phyloP scores from a whole-genome alignment of 2,113 vertebrate species.

The Amazona vittata region DNA sequence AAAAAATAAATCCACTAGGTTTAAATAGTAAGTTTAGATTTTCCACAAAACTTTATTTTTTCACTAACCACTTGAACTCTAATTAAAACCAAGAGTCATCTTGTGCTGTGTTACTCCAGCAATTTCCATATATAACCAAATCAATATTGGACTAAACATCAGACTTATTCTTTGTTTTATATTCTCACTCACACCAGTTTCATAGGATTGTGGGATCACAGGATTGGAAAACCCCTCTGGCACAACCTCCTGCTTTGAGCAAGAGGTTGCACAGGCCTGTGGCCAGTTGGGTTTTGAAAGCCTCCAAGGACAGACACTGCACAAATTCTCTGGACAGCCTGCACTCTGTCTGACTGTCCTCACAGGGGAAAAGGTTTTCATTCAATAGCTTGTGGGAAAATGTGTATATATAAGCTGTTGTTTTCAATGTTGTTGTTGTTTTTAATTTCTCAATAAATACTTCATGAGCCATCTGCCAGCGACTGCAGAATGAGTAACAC shows the following conservation, averaged over 20 bases:
- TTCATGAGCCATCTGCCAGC: conserved; percentile 22
- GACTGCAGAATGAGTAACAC: background rate
- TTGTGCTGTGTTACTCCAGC: background rate
- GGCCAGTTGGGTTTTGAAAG: accelerated
- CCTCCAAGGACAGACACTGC: background rate
- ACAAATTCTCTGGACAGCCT: background rate
- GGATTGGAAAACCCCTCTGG: background rate
- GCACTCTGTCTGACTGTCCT: background rate
- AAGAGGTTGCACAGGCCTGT: background rate
- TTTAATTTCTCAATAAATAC: conserved; percentile 42
- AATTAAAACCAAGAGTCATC: background rate
- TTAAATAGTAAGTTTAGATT: background rate
- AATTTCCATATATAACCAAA: background rate
- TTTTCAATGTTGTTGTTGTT: background rate
- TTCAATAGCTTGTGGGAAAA: background rate
- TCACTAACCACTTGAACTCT: accelerated
- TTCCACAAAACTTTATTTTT: background rate
- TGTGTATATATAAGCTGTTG: background rate
- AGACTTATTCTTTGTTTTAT: background rate
- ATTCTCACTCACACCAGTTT: background rate
- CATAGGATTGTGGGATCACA: background rate
- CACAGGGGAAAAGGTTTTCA: background rate
- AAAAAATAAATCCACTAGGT: background rate
- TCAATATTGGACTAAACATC: background rate
- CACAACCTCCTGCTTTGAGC: background rate